A percentile compares a stretch with the other conserved stretches of the same genome.
Conservation (phyloP, 92 coral and sea anemone genomes). For the Actinernus sp. region DNA sequence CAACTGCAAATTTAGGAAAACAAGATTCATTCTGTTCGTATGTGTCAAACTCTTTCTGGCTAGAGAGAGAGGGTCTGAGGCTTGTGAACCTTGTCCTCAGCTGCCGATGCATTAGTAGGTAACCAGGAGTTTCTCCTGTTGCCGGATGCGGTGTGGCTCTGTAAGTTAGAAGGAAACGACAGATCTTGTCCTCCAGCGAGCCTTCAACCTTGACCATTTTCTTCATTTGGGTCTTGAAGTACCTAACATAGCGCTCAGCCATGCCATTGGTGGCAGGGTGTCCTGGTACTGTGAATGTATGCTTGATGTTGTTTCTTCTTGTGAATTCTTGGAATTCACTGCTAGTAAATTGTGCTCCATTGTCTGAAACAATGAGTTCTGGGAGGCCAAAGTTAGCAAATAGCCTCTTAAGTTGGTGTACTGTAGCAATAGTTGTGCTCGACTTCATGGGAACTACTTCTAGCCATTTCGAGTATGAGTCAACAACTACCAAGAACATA, state of each 20-base stretch:
- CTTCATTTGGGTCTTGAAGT: conserved; percentile 36
- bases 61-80: conserved; percentile 27
- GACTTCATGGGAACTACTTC: conserved; percentile 39
- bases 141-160: conserved; percentile 51
- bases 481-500: conserved; percentile 40
- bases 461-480: conserved; percentile 62
- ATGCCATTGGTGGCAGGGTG: conserved; percentile 57
- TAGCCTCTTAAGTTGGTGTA: conserved; percentile 17
- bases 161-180: conserved; percentile 50
- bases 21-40: conserved; percentile 33
- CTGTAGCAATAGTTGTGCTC: conserved; percentile 40
- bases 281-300: conserved; percentile 39
- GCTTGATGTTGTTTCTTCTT: conserved; percentile 27
- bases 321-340: conserved; percentile 26
- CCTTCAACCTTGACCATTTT: conserved; percentile 22
- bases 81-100: conserved; percentile 34
- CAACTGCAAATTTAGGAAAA: conserved; percentile 20
- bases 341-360: conserved; percentile 38
- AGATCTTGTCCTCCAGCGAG: conserved; percentile 42
- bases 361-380: conserved; percentile 38
- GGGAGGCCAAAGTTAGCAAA: conserved; percentile 42
- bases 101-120: conserved; percentile 29
- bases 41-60: conserved; percentile 30
- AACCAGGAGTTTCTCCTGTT: conserved; percentile 35
- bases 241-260: conserved; percentile 65